Base-by-base conservation (phyloP, 2,888 invertebrate genomes). In the Rhabditoides inermis region DNA sequence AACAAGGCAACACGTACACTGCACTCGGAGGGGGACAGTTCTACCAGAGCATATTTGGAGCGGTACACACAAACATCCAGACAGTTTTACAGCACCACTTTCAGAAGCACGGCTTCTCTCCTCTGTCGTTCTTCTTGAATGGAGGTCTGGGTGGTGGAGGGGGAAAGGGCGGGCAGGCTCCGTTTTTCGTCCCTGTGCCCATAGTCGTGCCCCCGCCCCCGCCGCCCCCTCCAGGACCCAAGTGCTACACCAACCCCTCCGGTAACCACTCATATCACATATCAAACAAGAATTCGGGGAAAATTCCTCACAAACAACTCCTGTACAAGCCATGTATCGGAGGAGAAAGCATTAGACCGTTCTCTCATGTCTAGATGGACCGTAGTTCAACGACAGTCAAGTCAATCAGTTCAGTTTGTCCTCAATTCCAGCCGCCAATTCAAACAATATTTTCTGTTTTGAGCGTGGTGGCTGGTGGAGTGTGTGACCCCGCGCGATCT, bases 171-270 rank as follows among this genome's bases (percentile, higher is more conserved):
- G 49, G 46, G 2, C 45, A 49, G 36, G 58, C 57, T 40, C 59
- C 59, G 12, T 64, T 61, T 52, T 63, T 67, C 49, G 60, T 67
- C 22, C 67, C 67, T 2, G 67, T 67, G 3, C 67, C 67, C 10
- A 61, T 67, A 23, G 67, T 67, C 25, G 61, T 67, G 35, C 67
- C 67, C n/a, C 64, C 64, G 7, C 67, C 67, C 7, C 67, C 67
- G 15, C 67, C 67, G 1, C 67, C 67, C 6, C 67, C 67, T 4
- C 67, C 67, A 5, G 67, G 67, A 23, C 67, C 67, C 3, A 65
- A 62, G 27, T 67, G 67, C 32, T 67, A 61, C 50, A 64, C 67
- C 0, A 67, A 67, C 48, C 63, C 63, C 15, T 58, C 58, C n/a
- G 64, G 57, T 56, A 41, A 40, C 4, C 2, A 4, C 2, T 15